Evolutionary conservation across 2,888 invertebrate genomes (phyloP).

Genomic region (Eupeodes luniger): DNA sequence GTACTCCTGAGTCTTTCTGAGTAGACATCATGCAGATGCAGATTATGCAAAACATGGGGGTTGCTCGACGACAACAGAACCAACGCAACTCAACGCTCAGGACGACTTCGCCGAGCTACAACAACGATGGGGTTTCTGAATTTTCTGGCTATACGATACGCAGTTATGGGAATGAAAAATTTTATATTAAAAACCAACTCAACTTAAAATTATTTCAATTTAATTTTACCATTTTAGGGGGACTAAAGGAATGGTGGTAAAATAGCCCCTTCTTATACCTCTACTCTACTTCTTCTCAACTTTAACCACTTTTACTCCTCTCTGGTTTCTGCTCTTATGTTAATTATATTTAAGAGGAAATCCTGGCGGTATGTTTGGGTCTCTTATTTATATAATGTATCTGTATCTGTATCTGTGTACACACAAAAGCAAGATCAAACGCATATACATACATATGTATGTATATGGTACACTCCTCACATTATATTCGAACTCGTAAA

Average conservation of each 20-base stretch:
- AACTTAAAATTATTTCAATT: conserved; percentile 72
- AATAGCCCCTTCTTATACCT: not conserved
- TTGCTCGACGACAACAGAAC: not conserved
- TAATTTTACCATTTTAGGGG: conserved; percentile 56
- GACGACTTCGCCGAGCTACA: too few relatives aligned
- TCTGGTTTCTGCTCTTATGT: conserved; percentile 58
- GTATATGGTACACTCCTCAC: not conserved
- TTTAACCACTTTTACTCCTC: conserved; percentile 19
- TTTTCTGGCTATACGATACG: not conserved
- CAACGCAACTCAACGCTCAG: not conserved
- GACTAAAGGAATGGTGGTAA: too few relatives aligned
- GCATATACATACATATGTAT: not conserved
- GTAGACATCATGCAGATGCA: conserved; percentile 45
- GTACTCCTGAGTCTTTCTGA: conserved; percentile 1
- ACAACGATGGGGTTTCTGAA: conserved; percentile 12
- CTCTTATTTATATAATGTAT: not conserved
- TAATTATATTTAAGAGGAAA: conserved; percentile 72
- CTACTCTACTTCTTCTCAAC: not conserved
- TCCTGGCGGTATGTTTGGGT: conserved; percentile 33
- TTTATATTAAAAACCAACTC: conserved; percentile 71
- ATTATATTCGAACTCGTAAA: not conserved
- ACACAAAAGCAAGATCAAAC: conserved; percentile 14
- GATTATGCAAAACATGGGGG: conserved; percentile 64
- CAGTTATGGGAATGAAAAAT: conserved; percentile 23
- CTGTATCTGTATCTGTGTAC: not conserved